Conservation (phyloP, 2,888 invertebrate species). For the Volucella bombylans region DNA sequence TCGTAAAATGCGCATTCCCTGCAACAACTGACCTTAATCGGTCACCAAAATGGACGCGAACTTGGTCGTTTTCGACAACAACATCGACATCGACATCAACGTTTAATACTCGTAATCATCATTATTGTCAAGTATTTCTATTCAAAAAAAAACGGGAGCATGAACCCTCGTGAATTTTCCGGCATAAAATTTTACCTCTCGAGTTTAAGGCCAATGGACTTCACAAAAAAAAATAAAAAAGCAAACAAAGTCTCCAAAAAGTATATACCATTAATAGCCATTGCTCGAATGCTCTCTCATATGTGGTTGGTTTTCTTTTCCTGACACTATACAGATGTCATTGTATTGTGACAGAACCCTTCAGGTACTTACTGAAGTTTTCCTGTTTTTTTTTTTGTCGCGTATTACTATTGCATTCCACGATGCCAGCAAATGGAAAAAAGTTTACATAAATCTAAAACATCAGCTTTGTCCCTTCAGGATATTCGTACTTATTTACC, state of each 20-base stretch:
- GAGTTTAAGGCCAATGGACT: constrained; percentile 63
- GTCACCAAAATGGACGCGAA: constrained; percentile 23
- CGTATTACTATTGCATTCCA: not conserved
- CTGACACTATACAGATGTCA: not conserved
- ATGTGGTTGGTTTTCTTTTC: not conserved
- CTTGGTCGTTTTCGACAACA: constrained; percentile 28
- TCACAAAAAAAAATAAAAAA: constrained; percentile 34
- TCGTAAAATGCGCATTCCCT: constrained; percentile 3
- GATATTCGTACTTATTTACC: constrained; percentile 22
- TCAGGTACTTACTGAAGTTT: constrained; percentile 24
- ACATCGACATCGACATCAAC: not conserved
- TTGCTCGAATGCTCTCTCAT: not conserved
- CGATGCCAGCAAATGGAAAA: constrained; percentile 23
- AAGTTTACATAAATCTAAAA: not conserved
- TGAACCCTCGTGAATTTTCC: constrained; percentile 18
- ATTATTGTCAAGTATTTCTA: constrained; percentile 17
- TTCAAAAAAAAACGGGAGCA: not conserved
- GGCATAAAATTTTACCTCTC: constrained; percentile 32
- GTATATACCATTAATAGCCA: not conserved
- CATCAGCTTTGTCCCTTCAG: constrained; percentile 13
- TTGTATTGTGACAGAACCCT: constrained; percentile 12
- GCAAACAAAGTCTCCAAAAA: constrained; percentile 22
- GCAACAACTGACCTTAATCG: constrained; percentile 47
- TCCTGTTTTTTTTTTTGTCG: not conserved
- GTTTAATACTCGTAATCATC: constrained; percentile 9